A percentile compares a stretch with the other conserved stretches of the same genome.
These are phyloP conservation scores for Datnioides undecimradiatus DNA, from an alignment of 2,113 vertebrate genomes.

Conservation along the genomic window DNA sequence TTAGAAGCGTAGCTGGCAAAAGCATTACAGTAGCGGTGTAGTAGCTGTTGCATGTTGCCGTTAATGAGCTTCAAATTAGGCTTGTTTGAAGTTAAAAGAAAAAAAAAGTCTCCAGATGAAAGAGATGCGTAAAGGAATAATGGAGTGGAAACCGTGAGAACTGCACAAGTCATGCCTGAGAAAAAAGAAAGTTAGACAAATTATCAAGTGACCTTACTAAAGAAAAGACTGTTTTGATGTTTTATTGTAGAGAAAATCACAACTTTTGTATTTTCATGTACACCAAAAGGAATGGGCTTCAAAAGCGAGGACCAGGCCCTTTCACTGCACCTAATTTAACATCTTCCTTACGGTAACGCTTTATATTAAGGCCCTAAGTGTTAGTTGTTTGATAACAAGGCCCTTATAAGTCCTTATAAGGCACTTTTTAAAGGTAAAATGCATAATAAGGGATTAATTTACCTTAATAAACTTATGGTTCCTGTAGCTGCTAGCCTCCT, in stretches of 20 bases:
- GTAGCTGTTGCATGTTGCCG: conserved; percentile 20
- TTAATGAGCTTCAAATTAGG: conserved; percentile 47
- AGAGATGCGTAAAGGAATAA: conserved; percentile 24
- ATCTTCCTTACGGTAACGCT: too few relatives aligned
- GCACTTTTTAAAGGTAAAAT: too few relatives aligned
- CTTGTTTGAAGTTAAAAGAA: conserved; percentile 52
- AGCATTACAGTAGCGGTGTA: neutral
- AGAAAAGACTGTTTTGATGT: too few relatives aligned
- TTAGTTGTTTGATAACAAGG: too few relatives aligned
- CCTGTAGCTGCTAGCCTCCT: too few relatives aligned
- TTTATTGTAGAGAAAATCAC: neutral
- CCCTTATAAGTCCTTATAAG: too few relatives aligned
- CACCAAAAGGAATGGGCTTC: neutral
- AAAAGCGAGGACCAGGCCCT: neutral
- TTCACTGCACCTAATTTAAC: conserved; percentile 10
- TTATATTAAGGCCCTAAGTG: too few relatives aligned
- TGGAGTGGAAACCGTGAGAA: neutral
- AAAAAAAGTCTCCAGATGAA: conserved; percentile 50
- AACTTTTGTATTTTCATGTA: neutral
- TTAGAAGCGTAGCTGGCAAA: conserved; percentile 18
- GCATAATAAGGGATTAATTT: too few relatives aligned
- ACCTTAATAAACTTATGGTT: too few relatives aligned
- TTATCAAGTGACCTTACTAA: neutral
- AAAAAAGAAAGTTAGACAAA: neutral
- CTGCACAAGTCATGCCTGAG: neutral